Evolutionary conservation across 2,797 vertebrate genomes (phyloP).

Genomic region (Enteromius argenteus): DNA sequence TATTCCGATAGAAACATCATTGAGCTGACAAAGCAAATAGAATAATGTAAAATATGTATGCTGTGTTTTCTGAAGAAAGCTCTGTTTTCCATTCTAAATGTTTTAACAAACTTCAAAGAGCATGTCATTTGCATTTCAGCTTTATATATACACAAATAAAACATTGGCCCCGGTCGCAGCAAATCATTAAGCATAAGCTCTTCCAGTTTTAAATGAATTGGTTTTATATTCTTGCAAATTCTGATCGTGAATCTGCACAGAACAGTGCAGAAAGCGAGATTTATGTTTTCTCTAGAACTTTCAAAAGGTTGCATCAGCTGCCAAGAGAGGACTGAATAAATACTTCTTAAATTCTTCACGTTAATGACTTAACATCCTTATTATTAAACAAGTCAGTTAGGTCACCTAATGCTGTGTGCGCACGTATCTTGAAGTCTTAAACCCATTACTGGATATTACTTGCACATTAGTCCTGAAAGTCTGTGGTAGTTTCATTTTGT

Average conservation of each 20-base stretch:
- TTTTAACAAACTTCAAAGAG: conserved; percentile 60
- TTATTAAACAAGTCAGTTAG: conserved; percentile 27
- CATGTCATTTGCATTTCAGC: conserved; percentile 52
- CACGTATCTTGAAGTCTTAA: conserved; percentile 4
- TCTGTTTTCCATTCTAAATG: conserved; percentile 56
- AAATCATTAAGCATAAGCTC: conserved; percentile 21
- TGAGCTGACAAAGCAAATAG: conserved; percentile 65
- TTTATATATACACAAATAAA: conserved; percentile 21
- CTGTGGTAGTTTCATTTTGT: conserved; percentile 64
- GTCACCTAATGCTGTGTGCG: neutral
- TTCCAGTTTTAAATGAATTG: conserved; percentile 27
- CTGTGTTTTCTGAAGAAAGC: conserved; percentile 24
- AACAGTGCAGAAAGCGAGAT: neutral
- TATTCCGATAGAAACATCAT: conserved; percentile 57
- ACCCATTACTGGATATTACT: conserved; percentile 14
- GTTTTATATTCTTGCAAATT: neutral
- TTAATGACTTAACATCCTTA: conserved; percentile 1
- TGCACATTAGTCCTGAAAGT: conserved; percentile 42
- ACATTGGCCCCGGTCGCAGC: conserved; percentile 16
- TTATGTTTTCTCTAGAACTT: conserved; percentile 8
- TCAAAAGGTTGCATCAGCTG: conserved; percentile 42
- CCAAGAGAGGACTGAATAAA: conserved; percentile 10
- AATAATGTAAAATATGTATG: conserved; percentile 62
- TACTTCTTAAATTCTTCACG: conserved; percentile 6
- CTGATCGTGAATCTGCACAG: conserved; percentile 26